Evolutionary conservation across 2,888 invertebrate species (phyloP).

Genomic region (Amblyjoppa proteus): DNA sequence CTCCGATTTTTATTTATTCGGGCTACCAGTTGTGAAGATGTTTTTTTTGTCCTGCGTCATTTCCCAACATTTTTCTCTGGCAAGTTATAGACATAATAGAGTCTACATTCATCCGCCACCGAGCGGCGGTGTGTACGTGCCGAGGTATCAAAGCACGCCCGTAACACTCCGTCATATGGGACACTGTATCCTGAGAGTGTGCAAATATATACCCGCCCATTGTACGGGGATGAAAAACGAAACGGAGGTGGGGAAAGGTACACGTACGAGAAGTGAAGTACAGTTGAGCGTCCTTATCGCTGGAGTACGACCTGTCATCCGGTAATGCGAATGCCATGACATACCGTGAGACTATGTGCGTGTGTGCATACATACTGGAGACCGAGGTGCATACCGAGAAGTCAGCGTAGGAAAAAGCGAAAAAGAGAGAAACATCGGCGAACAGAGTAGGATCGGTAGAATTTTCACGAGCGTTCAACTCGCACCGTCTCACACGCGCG

Average conservation of each 20-base stretch:
- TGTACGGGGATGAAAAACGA: slow-evolving; percentile 19
- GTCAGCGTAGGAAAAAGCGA: background rate
- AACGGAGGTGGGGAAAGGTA: slow-evolving; percentile 6
- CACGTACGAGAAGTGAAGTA: slow-evolving; percentile 58
- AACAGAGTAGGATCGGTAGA: slow-evolving; percentile 9
- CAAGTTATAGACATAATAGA: slow-evolving; percentile 20
- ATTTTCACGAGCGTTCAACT: slow-evolving; percentile 31
- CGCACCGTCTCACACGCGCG: background rate
- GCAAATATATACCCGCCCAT: slow-evolving; percentile 46
- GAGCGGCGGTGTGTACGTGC: slow-evolving; percentile 29
- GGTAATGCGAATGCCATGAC: slow-evolving; percentile 66
- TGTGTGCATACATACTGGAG: too few relatives aligned
- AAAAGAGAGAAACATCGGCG: background rate
- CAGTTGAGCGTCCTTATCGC: slow-evolving; percentile 62
- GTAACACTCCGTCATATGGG: slow-evolving; percentile 34
- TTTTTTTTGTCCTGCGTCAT: slow-evolving; percentile 11
- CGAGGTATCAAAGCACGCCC: slow-evolving; percentile 35
- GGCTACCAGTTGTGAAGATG: background rate
- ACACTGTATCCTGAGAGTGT: slow-evolving; percentile 21
- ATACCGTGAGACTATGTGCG: slow-evolving; percentile 45
- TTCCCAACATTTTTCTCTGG: background rate
- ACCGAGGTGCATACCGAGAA: background rate
- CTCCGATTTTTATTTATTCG: background rate
- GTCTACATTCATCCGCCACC: slow-evolving; percentile 19
- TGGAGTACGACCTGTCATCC: slow-evolving; percentile 62